A percentile compares a stretch with the other conserved stretches of the same genome.
Conservation (phyloP, 2,888 invertebrate species). For the Herminia tarsipennalis region DNA sequence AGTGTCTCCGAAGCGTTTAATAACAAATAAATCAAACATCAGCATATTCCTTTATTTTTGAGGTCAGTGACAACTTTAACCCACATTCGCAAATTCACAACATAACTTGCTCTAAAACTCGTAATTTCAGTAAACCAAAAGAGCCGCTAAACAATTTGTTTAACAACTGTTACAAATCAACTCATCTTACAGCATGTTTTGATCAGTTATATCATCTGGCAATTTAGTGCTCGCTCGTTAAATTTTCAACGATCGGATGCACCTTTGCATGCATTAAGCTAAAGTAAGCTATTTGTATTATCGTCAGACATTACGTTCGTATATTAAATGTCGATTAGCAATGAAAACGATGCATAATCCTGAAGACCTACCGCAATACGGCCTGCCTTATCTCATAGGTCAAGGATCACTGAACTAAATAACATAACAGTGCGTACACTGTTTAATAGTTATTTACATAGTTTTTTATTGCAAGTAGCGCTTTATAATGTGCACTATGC, state of each 20-base stretch:
- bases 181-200: neutral
- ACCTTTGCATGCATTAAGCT: slow-evolving; percentile 19
- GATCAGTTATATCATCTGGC: slow-evolving; percentile 10
- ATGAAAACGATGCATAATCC: slow-evolving; percentile 46
- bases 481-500: slow-evolving; percentile 17
- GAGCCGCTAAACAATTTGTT: too few species aligned
- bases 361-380: slow-evolving; percentile 53
- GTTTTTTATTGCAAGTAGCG: slow-evolving; percentile 21
- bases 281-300: slow-evolving; percentile 20
- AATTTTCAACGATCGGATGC: slow-evolving; percentile 24
- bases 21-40: too few species aligned
- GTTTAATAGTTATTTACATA: slow-evolving; percentile 18
- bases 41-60: too few species aligned
- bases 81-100: too few species aligned
- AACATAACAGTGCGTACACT: slow-evolving; percentile 11
- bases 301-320: slow-evolving; percentile 14
- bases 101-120: too few species aligned
- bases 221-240: slow-evolving; percentile 26
- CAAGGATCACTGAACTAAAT: slow-evolving; percentile 37
- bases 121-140: neutral
- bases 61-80: too few species aligned
- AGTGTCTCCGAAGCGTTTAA: too few species aligned
- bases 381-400: slow-evolving; percentile 46
- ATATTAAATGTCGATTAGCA: slow-evolving; percentile 33
- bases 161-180: too few species aligned